These are phyloP conservation scores for Chrysocyon brachyurus DNA, from an alignment of 2,797 vertebrate species.

Conservation along the genomic window DNA sequence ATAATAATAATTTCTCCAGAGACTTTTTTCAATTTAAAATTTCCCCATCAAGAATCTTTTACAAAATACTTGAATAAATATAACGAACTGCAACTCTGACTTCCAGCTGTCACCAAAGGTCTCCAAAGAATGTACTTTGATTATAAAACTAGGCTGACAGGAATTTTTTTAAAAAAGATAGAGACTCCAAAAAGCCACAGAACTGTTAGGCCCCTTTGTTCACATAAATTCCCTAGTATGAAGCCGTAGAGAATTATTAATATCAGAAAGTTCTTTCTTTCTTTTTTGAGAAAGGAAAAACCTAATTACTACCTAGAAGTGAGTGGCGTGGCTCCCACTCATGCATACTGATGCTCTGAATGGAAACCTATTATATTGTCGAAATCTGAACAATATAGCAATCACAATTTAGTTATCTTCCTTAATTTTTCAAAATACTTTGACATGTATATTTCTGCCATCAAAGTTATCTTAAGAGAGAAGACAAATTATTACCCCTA, in stretches of 20 bases:
- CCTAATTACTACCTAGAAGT: conserved; percentile 66
- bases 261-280: conserved; percentile 61
- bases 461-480: conserved; percentile 1
- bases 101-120: conserved; percentile 79
- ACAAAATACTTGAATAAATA: conserved; percentile 80
- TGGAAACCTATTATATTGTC: conserved; percentile 18
- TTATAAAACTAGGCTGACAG: conserved; percentile 78
- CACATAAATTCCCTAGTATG: conserved; percentile 56
- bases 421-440: conserved; percentile 61
- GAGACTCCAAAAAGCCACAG: conserved; percentile 54
- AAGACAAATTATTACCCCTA: conserved; percentile 54
- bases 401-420: conserved; percentile 52
- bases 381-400: conserved; percentile 37
- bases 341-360: conserved; percentile 37
- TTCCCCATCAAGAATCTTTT: conserved; percentile 73
- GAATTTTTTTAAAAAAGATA: conserved; percentile 39
- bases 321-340: neutral
- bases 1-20: conserved; percentile 65
- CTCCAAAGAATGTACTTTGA: conserved; percentile 80
- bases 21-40: conserved; percentile 72
- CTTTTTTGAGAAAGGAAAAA: conserved; percentile 64
- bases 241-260: conserved; percentile 55
- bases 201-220: conserved; percentile 70
- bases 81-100: conserved; percentile 64
- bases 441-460: conserved; percentile 38